Conservation (phyloP, 2,797 vertebrate genomes). For the Oryzias dopingdopingensis region DNA sequence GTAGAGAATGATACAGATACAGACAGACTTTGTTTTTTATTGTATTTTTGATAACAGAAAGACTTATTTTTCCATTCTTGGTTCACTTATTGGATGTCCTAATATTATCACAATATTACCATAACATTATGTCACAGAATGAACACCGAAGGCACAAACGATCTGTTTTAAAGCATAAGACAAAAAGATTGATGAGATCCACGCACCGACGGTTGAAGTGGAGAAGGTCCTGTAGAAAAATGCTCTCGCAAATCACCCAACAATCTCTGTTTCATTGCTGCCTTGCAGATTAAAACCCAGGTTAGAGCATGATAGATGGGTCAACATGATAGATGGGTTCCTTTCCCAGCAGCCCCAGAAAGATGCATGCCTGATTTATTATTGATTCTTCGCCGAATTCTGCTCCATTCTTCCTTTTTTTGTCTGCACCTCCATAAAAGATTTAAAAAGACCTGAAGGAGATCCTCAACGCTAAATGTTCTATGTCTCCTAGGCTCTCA, state of each 20-base stretch:
- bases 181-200: not conserved
- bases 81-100: too few species aligned
- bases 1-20: too few species aligned
- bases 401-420: slow-evolving; percentile 44
- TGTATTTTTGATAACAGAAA: too few species aligned
- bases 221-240: not conserved
- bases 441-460: slow-evolving; percentile 53
- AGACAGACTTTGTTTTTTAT: too few species aligned
- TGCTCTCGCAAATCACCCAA: slow-evolving; percentile 10
- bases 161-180: not conserved
- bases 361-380: slow-evolving; percentile 61
- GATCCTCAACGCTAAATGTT: slow-evolving; percentile 45
- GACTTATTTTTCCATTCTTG: too few species aligned
- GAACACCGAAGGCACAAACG: too few species aligned
- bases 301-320: slow-evolving; percentile 41
- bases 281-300: slow-evolving; percentile 9
- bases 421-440: slow-evolving; percentile 40
- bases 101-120: too few species aligned
- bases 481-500: slow-evolving; percentile 24
- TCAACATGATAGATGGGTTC: slow-evolving; percentile 32
- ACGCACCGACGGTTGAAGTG: not conserved
- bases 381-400: slow-evolving; percentile 58
- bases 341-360: slow-evolving; percentile 26
- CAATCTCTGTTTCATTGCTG: slow-evolving; percentile 17
- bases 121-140: too few species aligned